Percentiles rank a stretch among this genome's conserved stretches.
Conservation (phyloP, 2,113 vertebrate genomes). For the Abramis brama region DNA sequence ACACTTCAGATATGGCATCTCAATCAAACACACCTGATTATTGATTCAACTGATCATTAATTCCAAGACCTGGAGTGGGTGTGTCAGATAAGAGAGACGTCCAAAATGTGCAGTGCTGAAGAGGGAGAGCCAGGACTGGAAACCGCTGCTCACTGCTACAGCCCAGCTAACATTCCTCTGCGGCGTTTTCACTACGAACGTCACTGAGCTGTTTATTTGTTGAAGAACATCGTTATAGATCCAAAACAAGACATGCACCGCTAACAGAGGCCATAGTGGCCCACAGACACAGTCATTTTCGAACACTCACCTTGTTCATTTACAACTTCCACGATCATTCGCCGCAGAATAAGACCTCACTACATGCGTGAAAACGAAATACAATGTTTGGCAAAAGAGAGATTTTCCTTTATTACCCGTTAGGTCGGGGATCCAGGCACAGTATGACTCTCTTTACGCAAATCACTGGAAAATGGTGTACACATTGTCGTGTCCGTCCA, state of each 20-base stretch:
- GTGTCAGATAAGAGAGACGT: neutral
- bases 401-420: neutral
- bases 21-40: neutral
- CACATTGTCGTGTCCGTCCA: neutral
- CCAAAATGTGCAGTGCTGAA: neutral
- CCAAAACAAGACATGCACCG: neutral
- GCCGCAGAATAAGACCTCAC: neutral
- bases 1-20: neutral
- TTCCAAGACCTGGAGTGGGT: neutral
- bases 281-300: neutral
- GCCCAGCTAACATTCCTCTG: conserved; percentile 16
- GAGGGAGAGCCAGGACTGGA: neutral
- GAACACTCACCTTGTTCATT: neutral
- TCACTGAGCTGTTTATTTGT: neutral
- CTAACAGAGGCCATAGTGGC: neutral
- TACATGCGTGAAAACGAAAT: neutral
- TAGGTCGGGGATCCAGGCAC: neutral
- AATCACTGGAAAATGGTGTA: neutral
- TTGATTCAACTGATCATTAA: neutral
- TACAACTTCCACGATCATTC: neutral
- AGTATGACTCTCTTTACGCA: neutral
- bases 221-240: neutral
- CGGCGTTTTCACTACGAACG: conserved; percentile 6
- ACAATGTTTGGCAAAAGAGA: neutral
- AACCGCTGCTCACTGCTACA: neutral